These are phyloP conservation scores for Teleogryllus oceanicus DNA, from an alignment of 2,888 invertebrate genomes.

Conservation along the genomic window DNA sequence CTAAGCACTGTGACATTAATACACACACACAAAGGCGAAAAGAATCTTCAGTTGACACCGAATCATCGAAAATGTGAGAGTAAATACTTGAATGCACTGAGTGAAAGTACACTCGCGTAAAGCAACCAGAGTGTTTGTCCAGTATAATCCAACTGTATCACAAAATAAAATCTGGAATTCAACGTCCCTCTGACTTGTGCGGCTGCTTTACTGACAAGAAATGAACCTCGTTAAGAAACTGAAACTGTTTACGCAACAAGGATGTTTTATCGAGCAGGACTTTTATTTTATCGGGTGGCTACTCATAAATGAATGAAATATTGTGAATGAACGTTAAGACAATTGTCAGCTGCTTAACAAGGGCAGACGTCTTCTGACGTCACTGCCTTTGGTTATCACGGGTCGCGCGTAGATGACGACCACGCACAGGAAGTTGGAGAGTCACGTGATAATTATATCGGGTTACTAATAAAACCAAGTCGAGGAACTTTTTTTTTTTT, in stretches of 20 bases:
- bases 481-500: background rate
- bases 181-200: background rate
- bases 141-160: too few species aligned
- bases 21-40: too few species aligned
- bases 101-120: too few species aligned
- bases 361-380: slow-evolving; percentile 23
- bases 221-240: background rate
- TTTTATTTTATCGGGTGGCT: background rate
- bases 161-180: background rate
- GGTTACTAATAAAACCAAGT: background rate
- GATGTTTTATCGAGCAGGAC: background rate
- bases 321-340: slow-evolving; percentile 19
- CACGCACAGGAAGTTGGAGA: slow-evolving; percentile 29
- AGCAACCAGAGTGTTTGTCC: too few species aligned
- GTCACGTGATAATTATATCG: slow-evolving; percentile 28
- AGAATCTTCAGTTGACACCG: too few species aligned
- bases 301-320: slow-evolving; percentile 24
- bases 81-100: too few species aligned
- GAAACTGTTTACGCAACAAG: background rate
- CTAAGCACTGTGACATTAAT: too few species aligned
- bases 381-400: slow-evolving; percentile 25
- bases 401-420: slow-evolving; percentile 11
- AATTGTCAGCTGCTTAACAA: slow-evolving; percentile 11
- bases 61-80: too few species aligned
- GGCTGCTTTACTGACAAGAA: slow-evolving; percentile 1